phyloP scores from a whole-genome alignment of 2,797 vertebrate genomes.

The Threskiornis aethiopicus region DNA sequence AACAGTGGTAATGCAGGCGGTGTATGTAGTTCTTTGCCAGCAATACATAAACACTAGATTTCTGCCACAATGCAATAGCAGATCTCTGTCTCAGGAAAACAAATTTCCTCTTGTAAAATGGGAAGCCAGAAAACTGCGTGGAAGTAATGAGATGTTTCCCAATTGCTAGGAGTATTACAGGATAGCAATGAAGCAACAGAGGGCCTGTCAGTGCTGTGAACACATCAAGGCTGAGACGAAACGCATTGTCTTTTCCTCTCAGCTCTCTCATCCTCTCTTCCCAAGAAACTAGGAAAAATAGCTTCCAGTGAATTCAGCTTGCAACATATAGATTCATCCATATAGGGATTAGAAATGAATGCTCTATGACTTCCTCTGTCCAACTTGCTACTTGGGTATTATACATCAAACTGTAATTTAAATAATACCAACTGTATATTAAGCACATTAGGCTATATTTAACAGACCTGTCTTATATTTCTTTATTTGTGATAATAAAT shows the following conservation, averaged over 20 bases:
- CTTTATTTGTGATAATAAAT: not conserved
- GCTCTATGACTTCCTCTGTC: not conserved
- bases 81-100: not conserved
- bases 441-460: conserved; percentile 18
- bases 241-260: not conserved
- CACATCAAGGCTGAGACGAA: not conserved
- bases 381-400: not conserved
- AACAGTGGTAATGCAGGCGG: not conserved
- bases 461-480: not conserved
- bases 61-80: not conserved
- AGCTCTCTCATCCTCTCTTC: not conserved
- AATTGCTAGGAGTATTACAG: not conserved
- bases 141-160: not conserved
- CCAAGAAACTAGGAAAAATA: not conserved
- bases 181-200: not conserved
- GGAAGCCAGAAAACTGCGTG: not conserved
- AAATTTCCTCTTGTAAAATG: not conserved
- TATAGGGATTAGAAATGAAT: not conserved
- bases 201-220: not conserved
- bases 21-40: not conserved
- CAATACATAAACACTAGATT: not conserved
- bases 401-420: not conserved
- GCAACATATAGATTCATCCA: not conserved
- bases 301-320: not conserved
- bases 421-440: not conserved